Percentiles rank a stretch among this genome's conserved stretches.
These are phyloP conservation scores for Aproaerema taeniolella DNA, from an alignment of 2,888 invertebrate genomes.

Conservation along the genomic window DNA sequence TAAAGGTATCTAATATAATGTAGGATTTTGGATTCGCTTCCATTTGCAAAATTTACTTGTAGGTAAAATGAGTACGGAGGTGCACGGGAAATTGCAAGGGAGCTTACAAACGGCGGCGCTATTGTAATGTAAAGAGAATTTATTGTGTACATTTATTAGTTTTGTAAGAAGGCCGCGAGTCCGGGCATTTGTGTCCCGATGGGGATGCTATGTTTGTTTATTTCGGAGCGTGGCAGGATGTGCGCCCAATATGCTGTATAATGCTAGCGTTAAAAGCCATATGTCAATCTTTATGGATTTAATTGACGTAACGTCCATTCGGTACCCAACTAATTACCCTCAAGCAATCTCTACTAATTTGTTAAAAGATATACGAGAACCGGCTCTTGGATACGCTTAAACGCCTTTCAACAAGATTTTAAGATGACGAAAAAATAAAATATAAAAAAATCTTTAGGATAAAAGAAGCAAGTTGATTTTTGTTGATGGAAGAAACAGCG, in stretches of 20 bases:
- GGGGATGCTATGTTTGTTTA: slow-evolving; percentile 62
- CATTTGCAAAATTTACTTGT: slow-evolving; percentile 3
- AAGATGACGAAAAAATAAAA: not conserved
- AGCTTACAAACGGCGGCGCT: slow-evolving; percentile 32
- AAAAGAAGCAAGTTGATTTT: not conserved
- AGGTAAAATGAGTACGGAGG: slow-evolving; percentile 5
- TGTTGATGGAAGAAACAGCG: not conserved
- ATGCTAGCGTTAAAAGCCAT: slow-evolving; percentile 46
- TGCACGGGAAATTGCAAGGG: slow-evolving; percentile 31
- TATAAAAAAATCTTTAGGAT: not conserved
- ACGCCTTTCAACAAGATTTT: slow-evolving; percentile 1
- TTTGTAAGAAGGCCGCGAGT: slow-evolving; percentile 55
- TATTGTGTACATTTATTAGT: slow-evolving; percentile 67
- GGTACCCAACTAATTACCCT: slow-evolving; percentile 36
- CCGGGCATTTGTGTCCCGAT: slow-evolving; percentile 54
- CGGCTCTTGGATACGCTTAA: slow-evolving; percentile 18
- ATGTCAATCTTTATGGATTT: slow-evolving; percentile 54
- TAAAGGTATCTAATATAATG: too few species aligned
- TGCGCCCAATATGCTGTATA: slow-evolving; percentile 50
- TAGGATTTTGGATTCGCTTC: too few species aligned
- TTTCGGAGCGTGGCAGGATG: slow-evolving; percentile 58
- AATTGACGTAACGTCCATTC: slow-evolving; percentile 48
- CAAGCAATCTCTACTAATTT: slow-evolving; percentile 31
- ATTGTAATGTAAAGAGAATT: slow-evolving; percentile 61
- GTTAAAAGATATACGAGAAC: slow-evolving; percentile 33